A percentile compares a stretch with the other conserved stretches of the same genome.
Evolutionary conservation across 2,888 invertebrate species (phyloP).

Genomic region (Agonopterix subpropinquella): DNA sequence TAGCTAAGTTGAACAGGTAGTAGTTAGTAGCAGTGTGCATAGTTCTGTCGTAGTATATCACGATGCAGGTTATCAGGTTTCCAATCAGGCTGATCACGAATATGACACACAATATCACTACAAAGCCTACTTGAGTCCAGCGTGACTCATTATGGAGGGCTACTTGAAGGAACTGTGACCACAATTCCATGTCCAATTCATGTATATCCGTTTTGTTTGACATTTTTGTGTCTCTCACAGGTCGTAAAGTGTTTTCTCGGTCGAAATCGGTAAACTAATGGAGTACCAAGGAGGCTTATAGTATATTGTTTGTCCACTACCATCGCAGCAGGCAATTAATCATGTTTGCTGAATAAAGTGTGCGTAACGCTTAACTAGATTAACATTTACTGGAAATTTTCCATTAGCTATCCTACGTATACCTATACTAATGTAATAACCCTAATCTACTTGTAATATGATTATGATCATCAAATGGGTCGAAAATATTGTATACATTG

Average conservation of each 20-base stretch:
- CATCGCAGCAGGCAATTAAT: background rate
- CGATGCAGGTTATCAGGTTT: conserved; percentile 55
- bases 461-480: too few species aligned
- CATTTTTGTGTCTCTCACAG: conserved; percentile 10
- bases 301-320: background rate
- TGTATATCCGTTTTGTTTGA: conserved; percentile 24
- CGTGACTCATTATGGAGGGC: conserved; percentile 19
- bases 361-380: background rate
- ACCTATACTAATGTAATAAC: too few species aligned
- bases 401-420: too few species aligned
- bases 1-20: conserved; percentile 55
- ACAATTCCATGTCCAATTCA: conserved; percentile 67
- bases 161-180: conserved; percentile 28
- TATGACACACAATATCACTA: conserved; percentile 21
- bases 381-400: background rate
- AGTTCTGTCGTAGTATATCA: conserved; percentile 49
- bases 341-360: background rate
- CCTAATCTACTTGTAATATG: too few species aligned
- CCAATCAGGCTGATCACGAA: conserved; percentile 41
- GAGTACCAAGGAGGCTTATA: background rate
- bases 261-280: background rate
- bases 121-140: conserved; percentile 20
- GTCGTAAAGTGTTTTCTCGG: background rate
- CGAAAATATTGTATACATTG: too few species aligned
- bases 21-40: conserved; percentile 62